These are phyloP conservation scores for Gobionotothen gibberifrons DNA, from an alignment of 2,797 vertebrate genomes.

Conservation along the genomic window DNA sequence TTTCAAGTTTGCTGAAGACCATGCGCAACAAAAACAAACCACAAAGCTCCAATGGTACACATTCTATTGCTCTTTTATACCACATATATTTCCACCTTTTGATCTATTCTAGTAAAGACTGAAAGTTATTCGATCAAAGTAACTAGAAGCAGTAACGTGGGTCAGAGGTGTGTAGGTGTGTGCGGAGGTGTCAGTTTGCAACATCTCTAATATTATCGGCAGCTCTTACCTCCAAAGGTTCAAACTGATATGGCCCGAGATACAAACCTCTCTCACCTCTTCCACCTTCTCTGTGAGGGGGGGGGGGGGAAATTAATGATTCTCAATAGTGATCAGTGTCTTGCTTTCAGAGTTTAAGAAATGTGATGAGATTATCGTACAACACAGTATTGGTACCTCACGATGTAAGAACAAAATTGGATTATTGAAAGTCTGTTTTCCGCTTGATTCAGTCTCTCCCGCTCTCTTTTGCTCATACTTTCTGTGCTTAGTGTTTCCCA, in stretches of 20 bases:
- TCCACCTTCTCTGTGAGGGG: conserved; percentile 16
- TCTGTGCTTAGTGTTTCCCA: too few relatives aligned
- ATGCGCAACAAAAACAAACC: too few relatives aligned
- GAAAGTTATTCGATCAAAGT: conserved; percentile 41
- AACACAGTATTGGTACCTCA: too few relatives aligned
- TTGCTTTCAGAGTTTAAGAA: background rate
- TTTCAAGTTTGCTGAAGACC: too few relatives aligned
- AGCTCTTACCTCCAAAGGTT: conserved; percentile 54
- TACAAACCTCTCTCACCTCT: conserved; percentile 38
- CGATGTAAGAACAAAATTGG: too few relatives aligned
- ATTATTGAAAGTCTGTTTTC: too few relatives aligned
- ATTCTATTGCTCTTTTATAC: background rate
- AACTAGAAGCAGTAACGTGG: conserved; percentile 44
- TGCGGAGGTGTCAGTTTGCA: conserved; percentile 66
- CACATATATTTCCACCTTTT: conserved; percentile 13
- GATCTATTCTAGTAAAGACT: conserved; percentile 36
- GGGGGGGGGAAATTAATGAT: background rate
- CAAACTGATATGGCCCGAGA: conserved; percentile 44
- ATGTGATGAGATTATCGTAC: too few relatives aligned
- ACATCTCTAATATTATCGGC: conserved; percentile 54
- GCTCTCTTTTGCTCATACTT: too few relatives aligned
- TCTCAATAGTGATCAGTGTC: background rate
- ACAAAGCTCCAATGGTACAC: background rate
- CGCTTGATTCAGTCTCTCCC: too few relatives aligned
- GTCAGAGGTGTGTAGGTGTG: conserved; percentile 75